phyloP scores from a whole-genome alignment of 2,797 vertebrate genomes.

The Typhlichthys subterraneus region DNA sequence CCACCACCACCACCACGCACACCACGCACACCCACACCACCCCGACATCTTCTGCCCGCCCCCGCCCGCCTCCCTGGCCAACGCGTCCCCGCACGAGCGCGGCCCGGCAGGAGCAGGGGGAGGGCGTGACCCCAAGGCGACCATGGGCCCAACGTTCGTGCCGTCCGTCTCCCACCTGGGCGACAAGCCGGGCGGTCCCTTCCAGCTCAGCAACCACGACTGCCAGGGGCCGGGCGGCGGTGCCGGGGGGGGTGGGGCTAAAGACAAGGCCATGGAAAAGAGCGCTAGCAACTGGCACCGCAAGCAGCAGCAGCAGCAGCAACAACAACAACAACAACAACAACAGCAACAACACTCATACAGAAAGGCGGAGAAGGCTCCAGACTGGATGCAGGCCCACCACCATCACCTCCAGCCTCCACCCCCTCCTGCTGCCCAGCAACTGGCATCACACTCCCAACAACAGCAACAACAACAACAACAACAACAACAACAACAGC shows the following conservation, averaged over 20 bases:
- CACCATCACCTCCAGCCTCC: constrained; percentile 72
- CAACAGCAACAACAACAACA: constrained; percentile 47
- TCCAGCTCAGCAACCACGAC: constrained; percentile 85
- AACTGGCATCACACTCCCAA: constrained; percentile 47
- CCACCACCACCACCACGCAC: constrained; percentile 42
- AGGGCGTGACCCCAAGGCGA: constrained; percentile 85
- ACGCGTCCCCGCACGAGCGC: constrained; percentile 84
- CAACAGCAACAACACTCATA: constrained; percentile 81
- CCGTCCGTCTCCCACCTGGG: constrained; percentile 87
- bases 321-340: constrained; percentile 70
- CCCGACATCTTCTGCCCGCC: constrained; percentile 90
- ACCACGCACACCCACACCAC: constrained; percentile 84
- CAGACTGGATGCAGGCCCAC: constrained; percentile 85
- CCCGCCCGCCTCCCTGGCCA: constrained; percentile 77
- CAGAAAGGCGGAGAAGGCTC: constrained; percentile 85
- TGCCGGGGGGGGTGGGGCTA: constrained; percentile 69
- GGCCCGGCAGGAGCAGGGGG: constrained; percentile 65
- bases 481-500: constrained; percentile 59
- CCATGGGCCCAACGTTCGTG: constrained; percentile 88
- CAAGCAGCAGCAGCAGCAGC: constrained; percentile 70
- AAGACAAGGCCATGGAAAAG: constrained; percentile 84
- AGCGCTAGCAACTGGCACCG: constrained; percentile 77
- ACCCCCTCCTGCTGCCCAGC: constrained; percentile 64
- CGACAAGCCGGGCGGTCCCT: constrained; percentile 85
- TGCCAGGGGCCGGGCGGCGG: constrained; percentile 78